These are phyloP conservation scores for Mechanitis messenoides DNA, from an alignment of 2,888 invertebrate genomes.

Conservation along the genomic window DNA sequence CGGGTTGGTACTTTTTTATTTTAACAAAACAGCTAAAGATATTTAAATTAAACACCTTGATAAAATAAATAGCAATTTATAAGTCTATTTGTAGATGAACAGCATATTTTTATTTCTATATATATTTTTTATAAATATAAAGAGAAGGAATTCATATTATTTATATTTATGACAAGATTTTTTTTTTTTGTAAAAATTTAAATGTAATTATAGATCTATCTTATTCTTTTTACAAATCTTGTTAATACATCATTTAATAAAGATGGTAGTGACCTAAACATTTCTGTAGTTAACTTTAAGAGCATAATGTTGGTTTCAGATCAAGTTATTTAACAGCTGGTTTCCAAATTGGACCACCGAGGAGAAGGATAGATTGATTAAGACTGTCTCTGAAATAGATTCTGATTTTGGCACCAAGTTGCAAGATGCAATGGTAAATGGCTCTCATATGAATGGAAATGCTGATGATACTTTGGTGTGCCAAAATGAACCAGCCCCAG, in stretches of 20 bases:
- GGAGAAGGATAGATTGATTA: constrained; percentile 82
- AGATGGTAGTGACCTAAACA: not conserved
- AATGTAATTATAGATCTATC: no score
- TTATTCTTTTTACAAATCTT: no score
- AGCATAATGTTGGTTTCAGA: constrained; percentile 58
- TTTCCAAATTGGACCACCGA: constrained; percentile 85
- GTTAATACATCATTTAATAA: no score
- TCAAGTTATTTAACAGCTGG: constrained; percentile 91
- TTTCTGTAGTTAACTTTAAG: not conserved
- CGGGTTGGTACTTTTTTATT: constrained; percentile 74
- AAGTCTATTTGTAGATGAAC: no score
- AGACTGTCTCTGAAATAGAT: constrained; percentile 83
- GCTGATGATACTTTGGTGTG: constrained; percentile 40
- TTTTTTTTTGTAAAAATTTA: no score
- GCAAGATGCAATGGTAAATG: constrained; percentile 64
- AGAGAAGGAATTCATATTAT: no score
- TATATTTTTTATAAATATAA: no score
- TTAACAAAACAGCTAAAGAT: no score
- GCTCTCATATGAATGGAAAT: constrained; percentile 59
- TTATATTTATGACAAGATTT: no score
- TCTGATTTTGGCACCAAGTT: constrained; percentile 83
- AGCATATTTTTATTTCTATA: no score
- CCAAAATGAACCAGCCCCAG: constrained; percentile 41
- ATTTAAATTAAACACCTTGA: no score
- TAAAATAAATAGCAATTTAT: no score